Conservation (phyloP, 2,797 vertebrate genomes). For the Oophaga sylvatica region DNA sequence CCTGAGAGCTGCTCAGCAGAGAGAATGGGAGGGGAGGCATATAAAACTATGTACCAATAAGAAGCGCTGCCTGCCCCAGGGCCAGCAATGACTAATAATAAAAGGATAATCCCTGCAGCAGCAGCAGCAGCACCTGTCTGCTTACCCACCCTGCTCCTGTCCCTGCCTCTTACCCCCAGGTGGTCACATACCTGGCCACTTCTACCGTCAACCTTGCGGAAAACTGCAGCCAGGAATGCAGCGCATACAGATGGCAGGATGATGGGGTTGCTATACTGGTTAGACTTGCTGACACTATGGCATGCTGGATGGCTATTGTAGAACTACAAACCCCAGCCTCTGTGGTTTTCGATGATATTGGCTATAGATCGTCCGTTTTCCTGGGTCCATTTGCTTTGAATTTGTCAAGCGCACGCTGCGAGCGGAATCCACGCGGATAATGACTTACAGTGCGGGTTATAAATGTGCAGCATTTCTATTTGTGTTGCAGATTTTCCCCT, state of each 20-base stretch:
- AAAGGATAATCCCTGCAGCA: not conserved
- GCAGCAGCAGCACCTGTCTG: not conserved
- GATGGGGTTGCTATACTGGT: not conserved
- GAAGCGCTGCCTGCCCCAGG: conserved; percentile 4
- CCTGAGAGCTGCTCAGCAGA: conserved; percentile 16
- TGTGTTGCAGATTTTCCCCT: too few relatives aligned
- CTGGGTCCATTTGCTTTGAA: too few relatives aligned
- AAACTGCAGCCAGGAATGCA: not conserved
- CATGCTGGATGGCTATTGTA: not conserved
- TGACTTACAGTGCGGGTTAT: too few relatives aligned
- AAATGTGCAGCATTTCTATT: too few relatives aligned
- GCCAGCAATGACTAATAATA: conserved; percentile 11
- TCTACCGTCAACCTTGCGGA: not conserved
- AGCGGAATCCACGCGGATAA: too few relatives aligned
- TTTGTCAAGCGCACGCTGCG: too few relatives aligned
- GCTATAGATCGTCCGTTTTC: not conserved
- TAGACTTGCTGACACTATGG: not conserved
- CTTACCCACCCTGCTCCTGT: not conserved
- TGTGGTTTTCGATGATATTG: not conserved
- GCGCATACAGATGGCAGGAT: not conserved
- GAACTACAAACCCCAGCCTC: not conserved
- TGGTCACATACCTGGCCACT: not conserved
- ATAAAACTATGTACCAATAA: conserved; percentile 31
- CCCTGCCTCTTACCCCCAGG: conserved; percentile 12
- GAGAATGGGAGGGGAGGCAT: conserved; percentile 17